Base-by-base conservation (phyloP, 1,140 invertebrate genomes). In the Drosophila sucinea region DNA sequence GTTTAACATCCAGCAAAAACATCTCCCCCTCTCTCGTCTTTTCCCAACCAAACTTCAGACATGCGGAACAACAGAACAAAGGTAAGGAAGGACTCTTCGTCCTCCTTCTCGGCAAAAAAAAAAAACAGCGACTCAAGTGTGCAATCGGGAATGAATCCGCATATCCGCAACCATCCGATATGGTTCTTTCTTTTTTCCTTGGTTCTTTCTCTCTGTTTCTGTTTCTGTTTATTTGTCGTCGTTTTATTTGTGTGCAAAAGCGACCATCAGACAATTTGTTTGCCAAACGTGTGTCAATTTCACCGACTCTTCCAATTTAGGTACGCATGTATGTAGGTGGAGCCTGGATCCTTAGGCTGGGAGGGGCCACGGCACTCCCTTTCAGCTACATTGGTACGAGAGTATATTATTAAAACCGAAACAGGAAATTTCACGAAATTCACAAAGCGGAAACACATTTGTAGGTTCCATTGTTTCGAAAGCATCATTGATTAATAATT, bases 111-210 rank as follows among this genome's bases (percentile, higher is more conserved):
- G n/a, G 30, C 77, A 0, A 17, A 17, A 17, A 17, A 17, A 17
- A 17, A 17, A 17, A 25, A 40, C 62, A 30, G 73, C 73, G 84
- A 83, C 84, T 89, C 83, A 78, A 80, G 77, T 87, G 84, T 87
- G 84, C 84, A 77, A 75, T 64, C 77, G 73, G 73, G 77, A 77
- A 78, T 87, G 79, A 86, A 81, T 83, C 77, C 81, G 62, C 51
- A 80, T 35, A 67, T 70, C 64, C 63, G 51, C 56, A 57, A 30
- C 47, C 17, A 57, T 65, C 51, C 67, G 51, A 17, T 58, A 44
- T 66, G 57, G 30, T 40, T 76, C 64, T 33, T 62, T 60, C 61
- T 29, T 68, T 62, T 71, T 61, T 71, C 60, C n/a, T 25, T 10
- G 8, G 33, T 47, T 41, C 55, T 41, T 27, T 41, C n/a, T 57